Percentiles rank a stretch among this genome's conserved stretches.
Conservation (phyloP, 2,888 invertebrate species). For the Athalia circularis region DNA sequence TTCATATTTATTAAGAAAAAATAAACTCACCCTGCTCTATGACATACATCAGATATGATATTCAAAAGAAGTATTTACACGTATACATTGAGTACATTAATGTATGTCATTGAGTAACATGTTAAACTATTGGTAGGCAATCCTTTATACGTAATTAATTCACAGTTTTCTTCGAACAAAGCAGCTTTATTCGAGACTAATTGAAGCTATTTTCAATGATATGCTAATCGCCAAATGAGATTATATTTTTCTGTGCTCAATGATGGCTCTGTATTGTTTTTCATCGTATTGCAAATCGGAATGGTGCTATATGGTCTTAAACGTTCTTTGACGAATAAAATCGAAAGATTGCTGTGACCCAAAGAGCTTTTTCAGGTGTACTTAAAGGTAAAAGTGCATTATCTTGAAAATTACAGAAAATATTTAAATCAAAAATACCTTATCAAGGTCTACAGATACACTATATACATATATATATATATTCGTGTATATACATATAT, state of each 20-base stretch:
- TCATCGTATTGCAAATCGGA: neutral
- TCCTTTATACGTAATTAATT: conserved; percentile 12
- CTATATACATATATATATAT: too few relatives aligned
- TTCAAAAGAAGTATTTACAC: conserved; percentile 36
- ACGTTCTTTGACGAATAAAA: conserved; percentile 1
- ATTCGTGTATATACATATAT: too few relatives aligned
- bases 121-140: conserved; percentile 9
- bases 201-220: neutral
- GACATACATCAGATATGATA: conserved; percentile 3
- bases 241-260: conserved; percentile 2
- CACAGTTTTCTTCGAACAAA: neutral
- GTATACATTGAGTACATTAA: conserved; percentile 24
- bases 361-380: conserved; percentile 1
- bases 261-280: neutral
- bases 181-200: neutral
- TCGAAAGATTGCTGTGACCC: neutral
- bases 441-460: too few relatives aligned
- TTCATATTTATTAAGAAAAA: neutral
- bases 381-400: conserved; percentile 18
- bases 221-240: neutral
- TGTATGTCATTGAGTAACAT: conserved; percentile 17
- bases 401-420: neutral
- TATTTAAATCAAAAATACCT: neutral
- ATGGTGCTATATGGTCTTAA: conserved; percentile 13
- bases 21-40: neutral